Conservation (phyloP, 2,113 vertebrate species). For the Penelope pileata region DNA sequence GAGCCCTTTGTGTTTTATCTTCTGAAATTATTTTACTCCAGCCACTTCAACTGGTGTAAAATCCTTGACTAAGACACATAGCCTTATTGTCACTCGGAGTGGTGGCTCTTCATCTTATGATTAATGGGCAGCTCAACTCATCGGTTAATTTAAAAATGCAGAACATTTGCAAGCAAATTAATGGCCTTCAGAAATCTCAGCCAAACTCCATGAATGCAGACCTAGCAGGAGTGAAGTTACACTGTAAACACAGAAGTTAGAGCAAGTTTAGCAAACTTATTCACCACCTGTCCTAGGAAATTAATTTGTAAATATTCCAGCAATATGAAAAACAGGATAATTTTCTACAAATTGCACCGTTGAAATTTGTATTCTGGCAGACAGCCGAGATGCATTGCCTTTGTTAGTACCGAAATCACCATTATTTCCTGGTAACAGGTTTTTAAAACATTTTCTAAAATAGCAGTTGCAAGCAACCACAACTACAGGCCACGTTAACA, state of each 20-base stretch:
- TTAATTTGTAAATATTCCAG: background rate
- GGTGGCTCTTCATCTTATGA: slow-evolving; percentile 30
- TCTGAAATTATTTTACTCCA: slow-evolving; percentile 20
- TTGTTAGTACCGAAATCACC: background rate
- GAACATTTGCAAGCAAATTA: slow-evolving; percentile 4
- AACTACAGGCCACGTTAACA: background rate
- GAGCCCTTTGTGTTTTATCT: slow-evolving; percentile 28
- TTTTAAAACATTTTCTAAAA: background rate
- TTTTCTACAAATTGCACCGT: background rate
- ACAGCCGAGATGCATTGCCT: background rate
- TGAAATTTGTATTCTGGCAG: background rate
- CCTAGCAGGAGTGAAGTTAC: background rate
- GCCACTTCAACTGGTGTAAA: background rate
- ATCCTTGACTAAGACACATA: slow-evolving; percentile 50
- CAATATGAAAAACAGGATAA: background rate
- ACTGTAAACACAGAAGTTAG: background rate
- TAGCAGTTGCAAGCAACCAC: background rate
- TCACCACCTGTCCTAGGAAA: background rate
- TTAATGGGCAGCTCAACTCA: slow-evolving; percentile 29
- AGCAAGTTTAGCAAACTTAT: background rate
- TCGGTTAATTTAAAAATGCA: background rate
- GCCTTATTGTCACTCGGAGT: background rate
- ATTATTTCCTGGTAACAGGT: background rate
- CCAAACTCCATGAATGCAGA: fast-evolving
- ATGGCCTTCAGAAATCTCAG: background rate